A percentile compares a stretch with the other conserved stretches of the same genome.
Evolutionary conservation across 2,113 vertebrate genomes (phyloP).

Genomic region (Sphaerodactylus townsendi): DNA sequence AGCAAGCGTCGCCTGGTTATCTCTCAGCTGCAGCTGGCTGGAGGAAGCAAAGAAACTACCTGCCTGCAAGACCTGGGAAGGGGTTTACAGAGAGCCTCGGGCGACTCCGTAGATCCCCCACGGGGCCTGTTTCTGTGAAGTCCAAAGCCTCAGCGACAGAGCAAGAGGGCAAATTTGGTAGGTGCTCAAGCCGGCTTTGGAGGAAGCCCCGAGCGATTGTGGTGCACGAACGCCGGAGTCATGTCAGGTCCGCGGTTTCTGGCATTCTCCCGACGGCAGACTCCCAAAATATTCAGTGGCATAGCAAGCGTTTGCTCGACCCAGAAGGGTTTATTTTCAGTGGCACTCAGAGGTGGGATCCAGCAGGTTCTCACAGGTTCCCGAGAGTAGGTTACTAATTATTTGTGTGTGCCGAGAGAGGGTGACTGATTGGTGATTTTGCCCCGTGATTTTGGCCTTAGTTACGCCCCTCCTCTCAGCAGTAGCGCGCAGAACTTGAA

Average conservation of each 20-base stretch:
- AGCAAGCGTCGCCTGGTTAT: constrained; percentile 14
- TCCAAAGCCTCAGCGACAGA: not conserved
- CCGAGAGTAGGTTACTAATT: too few species aligned
- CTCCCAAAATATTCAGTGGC: not conserved
- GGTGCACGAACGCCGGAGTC: not conserved
- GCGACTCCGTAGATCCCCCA: not conserved
- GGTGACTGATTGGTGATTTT: too few species aligned
- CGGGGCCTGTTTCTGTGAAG: not conserved
- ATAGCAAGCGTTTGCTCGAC: not conserved
- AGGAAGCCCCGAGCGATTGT: not conserved
- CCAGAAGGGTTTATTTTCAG: constrained; percentile 22
- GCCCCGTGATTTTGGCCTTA: too few species aligned
- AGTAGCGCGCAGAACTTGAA: too few species aligned
- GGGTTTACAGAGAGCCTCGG: not conserved
- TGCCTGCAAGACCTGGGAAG: not conserved
- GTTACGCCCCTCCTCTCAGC: too few species aligned
- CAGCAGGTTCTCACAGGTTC: too few species aligned
- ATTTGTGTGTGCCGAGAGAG: too few species aligned
- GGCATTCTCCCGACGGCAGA: not conserved
- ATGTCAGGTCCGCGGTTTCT: not conserved
- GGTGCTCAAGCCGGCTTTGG: not conserved
- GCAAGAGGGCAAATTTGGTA: not conserved
- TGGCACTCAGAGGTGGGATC: too few species aligned
- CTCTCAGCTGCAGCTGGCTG: not conserved
- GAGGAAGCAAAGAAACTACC: constrained; percentile 23